Evolutionary conservation across 2,797 vertebrate species (phyloP).

Genomic region (Cyprinella venusta): DNA sequence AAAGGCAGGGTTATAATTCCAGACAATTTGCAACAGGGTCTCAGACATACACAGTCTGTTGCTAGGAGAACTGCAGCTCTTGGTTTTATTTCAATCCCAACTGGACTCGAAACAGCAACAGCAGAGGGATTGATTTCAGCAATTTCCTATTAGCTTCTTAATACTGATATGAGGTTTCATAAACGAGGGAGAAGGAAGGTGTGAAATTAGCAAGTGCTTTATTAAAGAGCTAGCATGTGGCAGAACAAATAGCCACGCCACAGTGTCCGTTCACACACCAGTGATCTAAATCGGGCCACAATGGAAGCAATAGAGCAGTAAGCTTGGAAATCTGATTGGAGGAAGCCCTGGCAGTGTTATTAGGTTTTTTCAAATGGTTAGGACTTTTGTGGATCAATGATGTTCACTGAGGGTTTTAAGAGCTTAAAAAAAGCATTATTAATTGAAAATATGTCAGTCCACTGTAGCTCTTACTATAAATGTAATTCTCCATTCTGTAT

Average conservation of each 20-base stretch:
- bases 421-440: conserved; percentile 2
- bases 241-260: conserved; percentile 38
- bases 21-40: conserved; percentile 51
- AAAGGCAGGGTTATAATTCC: conserved; percentile 53
- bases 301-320: conserved; percentile 5
- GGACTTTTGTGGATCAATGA: background rate
- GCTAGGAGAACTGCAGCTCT: conserved; percentile 59
- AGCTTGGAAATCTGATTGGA: conserved; percentile 10
- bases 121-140: conserved; percentile 59
- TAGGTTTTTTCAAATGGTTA: background rate
- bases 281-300: conserved; percentile 8
- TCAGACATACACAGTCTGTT: conserved; percentile 61
- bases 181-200: conserved; percentile 47
- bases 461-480: background rate
- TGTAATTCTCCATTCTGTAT: background rate
- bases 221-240: background rate
- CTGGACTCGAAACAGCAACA: conserved; percentile 56
- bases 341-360: background rate
- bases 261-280: background rate
- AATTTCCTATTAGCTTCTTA: conserved; percentile 54
- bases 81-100: conserved; percentile 42
- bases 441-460: background rate
- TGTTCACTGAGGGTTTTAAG: background rate
- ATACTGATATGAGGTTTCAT: conserved; percentile 42
- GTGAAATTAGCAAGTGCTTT: conserved; percentile 38